Conservation (phyloP, 2,113 vertebrate species). For the Azemiops feae region DNA sequence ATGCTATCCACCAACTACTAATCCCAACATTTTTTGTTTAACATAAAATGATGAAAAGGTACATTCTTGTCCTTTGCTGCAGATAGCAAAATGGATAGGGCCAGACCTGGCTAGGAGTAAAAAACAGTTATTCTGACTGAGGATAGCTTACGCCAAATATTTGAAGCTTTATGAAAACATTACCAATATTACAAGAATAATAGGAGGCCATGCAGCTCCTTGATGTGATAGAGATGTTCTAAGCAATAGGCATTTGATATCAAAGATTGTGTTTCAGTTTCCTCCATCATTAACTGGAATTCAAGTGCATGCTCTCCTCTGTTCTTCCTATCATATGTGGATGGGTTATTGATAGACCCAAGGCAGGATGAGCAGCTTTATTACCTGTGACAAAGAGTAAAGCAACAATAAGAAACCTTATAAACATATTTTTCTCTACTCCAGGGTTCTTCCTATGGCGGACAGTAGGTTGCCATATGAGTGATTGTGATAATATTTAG, state of each 20-base stretch:
- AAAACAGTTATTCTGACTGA: background rate
- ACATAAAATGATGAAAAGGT: background rate
- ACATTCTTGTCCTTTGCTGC: background rate
- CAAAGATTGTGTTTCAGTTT: background rate
- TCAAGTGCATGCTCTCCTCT: background rate
- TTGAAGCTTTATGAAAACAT: background rate
- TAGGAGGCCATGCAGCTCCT: background rate
- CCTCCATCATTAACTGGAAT: background rate
- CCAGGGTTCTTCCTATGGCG: background rate
- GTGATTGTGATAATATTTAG: background rate
- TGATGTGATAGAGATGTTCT: background rate
- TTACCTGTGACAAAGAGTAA: background rate
- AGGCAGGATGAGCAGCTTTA: background rate
- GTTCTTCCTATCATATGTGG: background rate
- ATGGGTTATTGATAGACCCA: background rate
- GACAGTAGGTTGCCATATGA: background rate
- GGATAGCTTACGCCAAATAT: background rate
- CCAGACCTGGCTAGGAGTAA: background rate
- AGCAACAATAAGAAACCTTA: background rate
- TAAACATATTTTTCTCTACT: background rate
- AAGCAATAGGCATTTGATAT: background rate
- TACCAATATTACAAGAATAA: background rate
- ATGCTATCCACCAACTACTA: background rate
- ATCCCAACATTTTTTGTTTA: background rate
- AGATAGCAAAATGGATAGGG: background rate